These are phyloP conservation scores for Pseudocheirus occidentalis DNA, from an alignment of 2,797 vertebrate species.

Conservation along the genomic window DNA sequence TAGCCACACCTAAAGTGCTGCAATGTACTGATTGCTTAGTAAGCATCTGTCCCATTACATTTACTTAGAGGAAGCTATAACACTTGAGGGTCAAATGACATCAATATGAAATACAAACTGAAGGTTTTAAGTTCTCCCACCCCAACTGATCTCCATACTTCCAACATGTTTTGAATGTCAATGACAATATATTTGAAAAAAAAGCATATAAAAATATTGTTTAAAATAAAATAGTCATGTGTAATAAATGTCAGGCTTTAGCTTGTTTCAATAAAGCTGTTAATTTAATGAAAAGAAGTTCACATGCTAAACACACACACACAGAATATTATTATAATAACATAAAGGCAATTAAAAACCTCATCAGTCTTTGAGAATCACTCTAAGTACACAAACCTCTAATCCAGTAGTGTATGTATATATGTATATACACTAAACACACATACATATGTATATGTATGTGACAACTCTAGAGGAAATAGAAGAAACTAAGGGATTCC, in stretches of 20 bases:
- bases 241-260: not conserved
- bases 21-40: not conserved
- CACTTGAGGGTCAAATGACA: too few relatives aligned
- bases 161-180: not conserved
- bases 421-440: too few relatives aligned
- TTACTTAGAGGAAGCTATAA: not conserved
- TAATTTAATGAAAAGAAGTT: not conserved
- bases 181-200: not conserved
- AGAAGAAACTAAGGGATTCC: not conserved
- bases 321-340: not conserved
- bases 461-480: not conserved
- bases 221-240: not conserved
- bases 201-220: not conserved
- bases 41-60: not conserved
- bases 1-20: not conserved
- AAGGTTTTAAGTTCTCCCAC: not conserved
- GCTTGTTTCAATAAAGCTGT: not conserved
- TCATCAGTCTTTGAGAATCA: too few relatives aligned
- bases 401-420: not conserved
- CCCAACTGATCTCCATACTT: not conserved
- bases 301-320: not conserved
- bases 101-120: too few relatives aligned
- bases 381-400: not conserved
- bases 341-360: not conserved
- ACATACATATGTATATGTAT: too few relatives aligned